Conservation (phyloP, 2,113 vertebrate genomes). For the Cepphus grylle region DNA sequence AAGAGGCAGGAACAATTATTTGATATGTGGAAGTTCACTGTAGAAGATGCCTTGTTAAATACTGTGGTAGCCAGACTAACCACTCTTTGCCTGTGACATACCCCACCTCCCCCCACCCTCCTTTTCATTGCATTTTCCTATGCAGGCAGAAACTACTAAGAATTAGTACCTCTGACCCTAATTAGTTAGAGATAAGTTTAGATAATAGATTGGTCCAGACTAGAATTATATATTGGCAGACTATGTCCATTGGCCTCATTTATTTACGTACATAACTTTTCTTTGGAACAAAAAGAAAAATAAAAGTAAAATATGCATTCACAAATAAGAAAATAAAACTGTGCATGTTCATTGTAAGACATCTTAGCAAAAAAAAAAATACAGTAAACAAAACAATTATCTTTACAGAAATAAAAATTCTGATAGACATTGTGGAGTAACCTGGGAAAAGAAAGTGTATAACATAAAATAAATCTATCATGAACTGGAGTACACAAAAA, state of each 20-base stretch:
- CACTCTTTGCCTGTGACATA: not conserved
- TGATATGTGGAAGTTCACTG: not conserved
- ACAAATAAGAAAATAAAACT: not conserved
- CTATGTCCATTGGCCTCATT: not conserved
- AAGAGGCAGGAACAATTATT: not conserved
- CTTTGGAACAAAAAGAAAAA: not conserved
- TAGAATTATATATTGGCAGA: not conserved
- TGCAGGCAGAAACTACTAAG: not conserved
- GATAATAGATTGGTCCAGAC: not conserved
- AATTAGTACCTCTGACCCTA: not conserved
- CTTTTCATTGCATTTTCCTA: not conserved
- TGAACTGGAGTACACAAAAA: not conserved
- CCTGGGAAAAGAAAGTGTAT: not conserved
- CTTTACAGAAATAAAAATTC: not conserved
- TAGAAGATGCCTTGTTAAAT: not conserved
- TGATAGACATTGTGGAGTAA: not conserved
- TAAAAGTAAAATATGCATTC: not conserved
- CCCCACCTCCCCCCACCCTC: rapidly evolving
- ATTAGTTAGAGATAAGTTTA: not conserved
- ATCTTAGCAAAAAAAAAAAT: not conserved
- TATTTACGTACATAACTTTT: not conserved
- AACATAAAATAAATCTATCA: not conserved
- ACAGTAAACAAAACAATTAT: not conserved
- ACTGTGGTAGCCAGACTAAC: not conserved
- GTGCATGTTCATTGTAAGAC: not conserved